Evolutionary conservation across 2,888 invertebrate genomes (phyloP).

Genomic region (Sarcophaga carnaria): DNA sequence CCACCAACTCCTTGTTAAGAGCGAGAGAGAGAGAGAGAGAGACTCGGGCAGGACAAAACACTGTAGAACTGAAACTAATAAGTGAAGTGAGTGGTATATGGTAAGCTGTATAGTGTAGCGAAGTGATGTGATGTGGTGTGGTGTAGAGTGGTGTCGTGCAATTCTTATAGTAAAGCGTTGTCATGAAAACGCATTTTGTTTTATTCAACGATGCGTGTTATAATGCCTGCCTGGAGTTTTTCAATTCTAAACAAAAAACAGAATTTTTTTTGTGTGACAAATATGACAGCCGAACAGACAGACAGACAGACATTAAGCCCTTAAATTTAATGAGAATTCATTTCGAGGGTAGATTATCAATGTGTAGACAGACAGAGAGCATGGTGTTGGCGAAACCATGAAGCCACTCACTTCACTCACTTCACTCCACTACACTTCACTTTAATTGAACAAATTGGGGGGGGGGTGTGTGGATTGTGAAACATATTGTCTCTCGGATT

Average conservation of each 20-base stretch:
- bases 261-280: neutral
- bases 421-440: no score
- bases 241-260: neutral
- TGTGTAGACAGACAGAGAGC: neutral
- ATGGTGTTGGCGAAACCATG: no score
- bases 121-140: no score
- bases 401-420: no score
- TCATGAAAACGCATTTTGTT: constrained; percentile 60
- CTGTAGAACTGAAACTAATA: no score
- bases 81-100: no score
- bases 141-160: no score
- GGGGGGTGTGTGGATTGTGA: neutral
- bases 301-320: neutral
- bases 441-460: neutral
- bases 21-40: neutral
- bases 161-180: constrained; percentile 26
- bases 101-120: no score
- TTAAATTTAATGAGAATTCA: constrained; percentile 9
- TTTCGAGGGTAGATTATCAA: neutral
- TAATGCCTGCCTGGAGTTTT: constrained; percentile 18
- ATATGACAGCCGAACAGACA: neutral
- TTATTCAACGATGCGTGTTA: constrained; percentile 50
- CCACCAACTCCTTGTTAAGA: constrained; percentile 40
- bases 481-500: no score
- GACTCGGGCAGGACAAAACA: neutral